Base-by-base conservation (phyloP, 1,140 invertebrate genomes). In the Pseudomyrmex sp. region DNA sequence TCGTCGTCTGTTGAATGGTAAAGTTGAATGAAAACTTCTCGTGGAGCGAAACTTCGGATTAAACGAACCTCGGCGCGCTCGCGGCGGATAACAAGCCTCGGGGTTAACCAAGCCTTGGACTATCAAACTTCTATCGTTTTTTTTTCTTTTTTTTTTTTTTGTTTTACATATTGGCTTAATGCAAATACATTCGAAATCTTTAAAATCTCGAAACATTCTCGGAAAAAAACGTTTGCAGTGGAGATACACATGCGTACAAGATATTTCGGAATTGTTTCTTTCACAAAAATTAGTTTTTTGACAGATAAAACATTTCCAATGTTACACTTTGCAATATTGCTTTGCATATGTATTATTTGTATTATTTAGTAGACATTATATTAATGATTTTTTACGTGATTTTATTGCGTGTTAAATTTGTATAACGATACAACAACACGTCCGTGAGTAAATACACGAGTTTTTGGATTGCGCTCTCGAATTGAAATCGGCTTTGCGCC, bases 401-500 rank as follows among this genome's bases (percentile, higher is more conserved):
- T 58, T 10, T 20, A 20, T 2, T 8, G 15, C 15, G 13, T 2
- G 44, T 23, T 61, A 59, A 70, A 79, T 59, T 50, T 44, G 8
- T 26, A 13, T 46, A 15, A 5, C 61, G 48, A 26, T 12, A 26
- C 18, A 48, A 68, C 20, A 44, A 48, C 20, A 58, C 35, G 15
- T 70, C 10, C 35, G 1, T n/a, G 3, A 58, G 7, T 50, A 50
- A 72, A 72, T 35, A 54, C 66, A 35, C 20, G 54, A 68, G 63
- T 82, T 59, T 75, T 82, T 75, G 54, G 65, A 80, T 80, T 70
- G 66, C 44, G 26, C 52, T 61, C 66, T 72, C 23, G 66, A 85
- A 88, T 84, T 82, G 72, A 89, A 88, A 90, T 89, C 88, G 86
- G 90, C 89, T 91, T 89, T 87, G 63, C 70, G 75, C 83, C 87